A percentile compares a stretch with the other conserved stretches of the same genome.
Evolutionary conservation across 2,888 invertebrate species (phyloP).

Genomic region (Andrena bucephala): DNA sequence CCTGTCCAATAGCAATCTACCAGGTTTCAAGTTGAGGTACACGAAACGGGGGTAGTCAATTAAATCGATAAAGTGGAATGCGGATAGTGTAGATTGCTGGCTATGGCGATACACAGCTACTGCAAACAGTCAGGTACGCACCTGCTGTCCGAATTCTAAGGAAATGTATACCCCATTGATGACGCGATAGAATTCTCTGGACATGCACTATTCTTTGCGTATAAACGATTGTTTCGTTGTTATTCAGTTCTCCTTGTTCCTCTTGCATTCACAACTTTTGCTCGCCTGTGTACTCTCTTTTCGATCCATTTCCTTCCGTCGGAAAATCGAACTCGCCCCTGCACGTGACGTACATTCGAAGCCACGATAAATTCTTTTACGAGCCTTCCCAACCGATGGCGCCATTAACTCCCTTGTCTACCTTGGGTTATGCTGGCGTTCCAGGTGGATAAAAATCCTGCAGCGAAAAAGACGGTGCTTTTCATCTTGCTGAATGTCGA

Average conservation of each 20-base stretch:
- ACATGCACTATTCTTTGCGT: constrained; percentile 19
- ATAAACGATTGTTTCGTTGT: constrained; percentile 30
- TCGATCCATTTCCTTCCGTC: background rate
- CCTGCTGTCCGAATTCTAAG: background rate
- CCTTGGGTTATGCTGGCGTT: constrained; percentile 69
- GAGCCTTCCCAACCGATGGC: constrained; percentile 49
- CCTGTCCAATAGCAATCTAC: background rate
- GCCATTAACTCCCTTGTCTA: constrained; percentile 70
- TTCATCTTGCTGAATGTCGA: constrained; percentile 23
- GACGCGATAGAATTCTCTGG: constrained; percentile 4
- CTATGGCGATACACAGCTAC: background rate
- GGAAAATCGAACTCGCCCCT: constrained; percentile 62
- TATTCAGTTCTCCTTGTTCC: constrained; percentile 4
- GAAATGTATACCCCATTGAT: constrained; percentile 1
- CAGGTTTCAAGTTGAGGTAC: background rate
- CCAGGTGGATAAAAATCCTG: constrained; percentile 58
- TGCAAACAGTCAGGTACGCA: background rate
- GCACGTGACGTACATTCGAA: constrained; percentile 72
- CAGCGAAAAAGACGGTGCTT: constrained; percentile 10
- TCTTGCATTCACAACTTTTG: constrained; percentile 4
- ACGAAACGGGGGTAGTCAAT: constrained; percentile 5
- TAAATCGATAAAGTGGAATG: background rate
- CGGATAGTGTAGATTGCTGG: background rate
- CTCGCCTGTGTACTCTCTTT: background rate
- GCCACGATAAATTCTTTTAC: constrained; percentile 73